A percentile compares a stretch with the other conserved stretches of the same genome.
Evolutionary conservation across 1,140 invertebrate species (phyloP).

Genomic region (Drosophila erecta): DNA sequence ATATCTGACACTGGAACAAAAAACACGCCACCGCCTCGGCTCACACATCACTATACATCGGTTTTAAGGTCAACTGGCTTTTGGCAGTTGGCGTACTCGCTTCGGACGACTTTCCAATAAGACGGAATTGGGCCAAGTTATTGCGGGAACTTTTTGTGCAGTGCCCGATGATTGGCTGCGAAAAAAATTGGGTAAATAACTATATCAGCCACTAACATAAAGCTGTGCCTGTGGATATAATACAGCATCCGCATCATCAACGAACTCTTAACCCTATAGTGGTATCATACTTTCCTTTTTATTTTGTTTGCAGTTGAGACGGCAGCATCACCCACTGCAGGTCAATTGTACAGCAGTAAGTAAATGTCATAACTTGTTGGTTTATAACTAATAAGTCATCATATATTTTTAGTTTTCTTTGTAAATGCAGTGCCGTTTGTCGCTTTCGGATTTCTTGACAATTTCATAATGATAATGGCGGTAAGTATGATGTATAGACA

Average conservation of each 20-base stretch:
- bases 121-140: constrained; percentile 89
- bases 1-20: constrained; percentile 19
- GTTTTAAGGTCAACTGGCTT: constrained; percentile 90
- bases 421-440: constrained; percentile 97
- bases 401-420: constrained; percentile 87
- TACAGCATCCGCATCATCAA: constrained; percentile 2
- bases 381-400: constrained; percentile 35
- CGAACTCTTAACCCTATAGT: background rate
- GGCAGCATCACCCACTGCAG: constrained; percentile 55
- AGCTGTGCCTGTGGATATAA: background rate
- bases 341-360: constrained; percentile 78
- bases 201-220: constrained; percentile 14
- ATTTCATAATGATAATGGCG: constrained; percentile 98
- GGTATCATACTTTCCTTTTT: constrained; percentile 7
- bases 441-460: constrained; percentile 98
- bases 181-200: constrained; percentile 91
- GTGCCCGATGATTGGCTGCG: constrained; percentile 93
- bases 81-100: constrained; percentile 92
- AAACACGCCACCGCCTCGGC: constrained; percentile 21
- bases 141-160: constrained; percentile 92
- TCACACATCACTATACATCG: constrained; percentile 12
- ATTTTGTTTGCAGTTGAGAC: constrained; percentile 61
- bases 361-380: constrained; percentile 15
- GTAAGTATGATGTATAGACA: constrained; percentile 87
- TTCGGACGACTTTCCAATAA: constrained; percentile 92